Evolutionary conservation across 2,113 vertebrate species (phyloP).

Genomic region (Pygoscelis adeliae): DNA sequence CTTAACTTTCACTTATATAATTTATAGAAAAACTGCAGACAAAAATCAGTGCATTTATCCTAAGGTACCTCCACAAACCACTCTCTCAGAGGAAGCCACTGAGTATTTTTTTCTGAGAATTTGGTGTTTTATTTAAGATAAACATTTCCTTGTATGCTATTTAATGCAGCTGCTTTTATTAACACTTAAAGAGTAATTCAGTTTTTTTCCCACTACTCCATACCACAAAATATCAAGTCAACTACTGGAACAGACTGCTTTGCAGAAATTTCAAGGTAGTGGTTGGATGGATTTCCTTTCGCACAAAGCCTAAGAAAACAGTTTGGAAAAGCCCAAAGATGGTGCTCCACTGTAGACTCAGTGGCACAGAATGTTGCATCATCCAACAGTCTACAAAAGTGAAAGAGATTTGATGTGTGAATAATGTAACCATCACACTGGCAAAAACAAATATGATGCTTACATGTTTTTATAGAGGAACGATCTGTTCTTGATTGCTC

Average conservation of each 20-base stretch:
- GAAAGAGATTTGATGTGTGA: background rate
- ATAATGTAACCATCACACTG: background rate
- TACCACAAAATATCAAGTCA: background rate
- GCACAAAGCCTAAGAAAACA: background rate
- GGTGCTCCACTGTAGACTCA: background rate
- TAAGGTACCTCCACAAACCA: background rate
- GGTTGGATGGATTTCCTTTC: background rate
- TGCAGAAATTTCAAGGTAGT: background rate
- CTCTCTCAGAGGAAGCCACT: background rate
- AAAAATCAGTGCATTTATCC: background rate
- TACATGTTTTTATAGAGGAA: background rate
- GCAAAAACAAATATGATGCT: background rate
- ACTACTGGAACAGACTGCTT: background rate
- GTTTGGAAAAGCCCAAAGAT: background rate
- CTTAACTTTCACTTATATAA: background rate
- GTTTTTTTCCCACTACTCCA: background rate
- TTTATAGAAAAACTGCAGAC: background rate
- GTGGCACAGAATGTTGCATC: background rate
- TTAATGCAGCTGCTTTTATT: background rate
- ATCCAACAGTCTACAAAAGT: background rate
- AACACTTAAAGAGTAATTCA: background rate
- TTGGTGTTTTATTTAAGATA: background rate
- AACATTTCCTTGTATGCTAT: background rate
- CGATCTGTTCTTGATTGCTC: background rate
- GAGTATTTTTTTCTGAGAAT: background rate